Percentiles rank a stretch among this genome's conserved stretches.
Evolutionary conservation across 1,140 invertebrate species (phyloP).

Genomic region (Nephotettix cincticeps): DNA sequence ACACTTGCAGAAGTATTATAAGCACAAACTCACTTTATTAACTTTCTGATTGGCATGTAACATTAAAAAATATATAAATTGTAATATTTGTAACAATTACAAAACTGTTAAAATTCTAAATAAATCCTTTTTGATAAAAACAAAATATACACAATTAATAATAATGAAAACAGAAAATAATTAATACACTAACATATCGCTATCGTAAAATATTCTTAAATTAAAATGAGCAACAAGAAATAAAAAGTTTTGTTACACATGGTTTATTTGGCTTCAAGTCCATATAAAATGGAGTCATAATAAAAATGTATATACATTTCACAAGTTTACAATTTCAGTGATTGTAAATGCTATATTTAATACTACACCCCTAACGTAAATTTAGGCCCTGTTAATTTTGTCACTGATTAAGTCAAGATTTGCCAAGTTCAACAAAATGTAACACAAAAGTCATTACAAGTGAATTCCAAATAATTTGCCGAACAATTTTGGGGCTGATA

Average conservation of each 20-base stretch:
- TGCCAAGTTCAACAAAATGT: too few species aligned
- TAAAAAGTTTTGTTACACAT: not conserved
- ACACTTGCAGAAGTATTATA: not conserved
- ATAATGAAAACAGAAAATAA: slow-evolving; percentile 7
- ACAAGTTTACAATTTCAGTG: not conserved
- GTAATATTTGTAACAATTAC: slow-evolving; percentile 21
- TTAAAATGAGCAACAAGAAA: slow-evolving; percentile 10
- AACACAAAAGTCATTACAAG: not conserved
- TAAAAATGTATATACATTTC: slow-evolving; percentile 17
- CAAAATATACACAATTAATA: slow-evolving; percentile 4
- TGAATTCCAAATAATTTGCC: not conserved
- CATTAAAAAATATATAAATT: slow-evolving; percentile 21
- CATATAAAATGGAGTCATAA: slow-evolving; percentile 6
- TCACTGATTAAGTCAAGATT: not conserved
- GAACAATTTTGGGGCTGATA: not conserved
- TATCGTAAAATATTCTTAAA: not conserved
- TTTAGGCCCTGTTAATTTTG: slow-evolving; percentile 2
- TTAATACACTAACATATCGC: not conserved
- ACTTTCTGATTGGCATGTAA: slow-evolving; percentile 6
- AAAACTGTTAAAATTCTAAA: slow-evolving; percentile 9
- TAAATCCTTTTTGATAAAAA: not conserved
- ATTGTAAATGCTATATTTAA: slow-evolving; percentile 4
- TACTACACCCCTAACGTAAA: not conserved
- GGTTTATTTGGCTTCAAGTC: not conserved
- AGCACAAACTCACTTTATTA: slow-evolving; percentile 21